Percentiles rank a stretch among this genome's conserved stretches.
Conservation (phyloP, 1,140 invertebrate species). For the Conopomorpha cramerella region DNA sequence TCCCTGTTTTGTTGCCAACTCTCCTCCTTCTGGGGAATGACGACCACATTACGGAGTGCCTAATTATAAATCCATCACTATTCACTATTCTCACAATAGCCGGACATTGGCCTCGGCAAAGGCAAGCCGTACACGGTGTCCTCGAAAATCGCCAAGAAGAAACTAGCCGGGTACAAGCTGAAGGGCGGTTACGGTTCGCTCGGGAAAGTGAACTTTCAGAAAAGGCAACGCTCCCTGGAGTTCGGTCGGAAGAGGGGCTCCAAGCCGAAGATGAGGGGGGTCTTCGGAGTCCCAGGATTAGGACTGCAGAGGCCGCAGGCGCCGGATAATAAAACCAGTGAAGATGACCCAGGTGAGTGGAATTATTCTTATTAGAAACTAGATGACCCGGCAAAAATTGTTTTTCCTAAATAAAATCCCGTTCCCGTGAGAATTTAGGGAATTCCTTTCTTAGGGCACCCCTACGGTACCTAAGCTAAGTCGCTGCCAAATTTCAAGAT, state of each 20-base stretch:
- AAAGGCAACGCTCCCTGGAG: slow-evolving; percentile 71
- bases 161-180: slow-evolving; percentile 65
- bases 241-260: slow-evolving; percentile 79
- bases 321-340: slow-evolving; percentile 54
- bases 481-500: too few relatives aligned
- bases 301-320: slow-evolving; percentile 69
- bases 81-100: too few relatives aligned
- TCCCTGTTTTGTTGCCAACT: too few relatives aligned
- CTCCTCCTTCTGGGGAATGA: too few relatives aligned
- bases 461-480: too few relatives aligned
- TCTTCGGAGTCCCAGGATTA: slow-evolving; percentile 80
- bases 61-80: too few relatives aligned
- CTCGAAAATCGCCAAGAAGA: slow-evolving; percentile 77
- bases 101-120: slow-evolving; percentile 72
- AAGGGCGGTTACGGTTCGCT: slow-evolving; percentile 67
- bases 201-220: slow-evolving; percentile 72
- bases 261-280: slow-evolving; percentile 82
- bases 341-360: slow-evolving; percentile 62
- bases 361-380: background rate
- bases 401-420: too few relatives aligned
- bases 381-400: too few relatives aligned
- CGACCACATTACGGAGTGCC: too few relatives aligned
- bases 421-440: too few relatives aligned
- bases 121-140: slow-evolving; percentile 77
- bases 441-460: too few relatives aligned